Percentiles rank a stretch among this genome's conserved stretches.
Evolutionary conservation across 2,113 vertebrate species (phyloP).

Genomic region (Piaya cayana): DNA sequence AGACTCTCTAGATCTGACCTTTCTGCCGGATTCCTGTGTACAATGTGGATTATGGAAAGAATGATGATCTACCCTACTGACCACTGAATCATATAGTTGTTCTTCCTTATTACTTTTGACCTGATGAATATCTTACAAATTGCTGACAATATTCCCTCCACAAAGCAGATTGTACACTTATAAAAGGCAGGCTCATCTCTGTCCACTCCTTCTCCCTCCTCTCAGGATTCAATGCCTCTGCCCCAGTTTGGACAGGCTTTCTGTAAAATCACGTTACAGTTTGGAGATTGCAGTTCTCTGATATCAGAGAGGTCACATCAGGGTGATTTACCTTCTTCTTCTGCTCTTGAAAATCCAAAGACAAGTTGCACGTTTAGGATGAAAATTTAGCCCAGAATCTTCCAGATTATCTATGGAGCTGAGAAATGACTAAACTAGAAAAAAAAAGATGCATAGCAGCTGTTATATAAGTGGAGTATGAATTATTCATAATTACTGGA

Average conservation of each 20-base stretch:
- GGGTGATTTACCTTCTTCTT: neutral
- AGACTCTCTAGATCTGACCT: neutral
- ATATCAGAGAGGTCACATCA: neutral
- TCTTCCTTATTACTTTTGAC: slow-evolving; percentile 17
- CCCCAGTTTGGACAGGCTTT: neutral
- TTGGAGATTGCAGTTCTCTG: neutral
- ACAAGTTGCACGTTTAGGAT: neutral
- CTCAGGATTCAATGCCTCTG: neutral
- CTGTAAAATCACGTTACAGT: neutral
- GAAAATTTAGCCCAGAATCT: neutral
- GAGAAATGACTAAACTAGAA: neutral
- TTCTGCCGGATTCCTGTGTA: slow-evolving; percentile 11
- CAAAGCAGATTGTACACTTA: neutral
- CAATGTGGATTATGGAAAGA: slow-evolving; percentile 7
- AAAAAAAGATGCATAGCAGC: neutral
- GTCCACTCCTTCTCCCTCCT: neutral
- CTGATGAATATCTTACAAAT: neutral
- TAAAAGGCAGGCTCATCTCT: neutral
- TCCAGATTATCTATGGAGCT: neutral
- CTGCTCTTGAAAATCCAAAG: neutral
- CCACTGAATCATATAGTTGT: neutral
- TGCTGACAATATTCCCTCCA: neutral
- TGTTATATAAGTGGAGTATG: neutral
- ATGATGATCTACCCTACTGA: slow-evolving; percentile 5
- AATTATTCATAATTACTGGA: neutral